A percentile compares a stretch with the other conserved stretches of the same genome.
Conservation (phyloP, 2,888 invertebrate species). For the Microctonus aethiopoides region DNA sequence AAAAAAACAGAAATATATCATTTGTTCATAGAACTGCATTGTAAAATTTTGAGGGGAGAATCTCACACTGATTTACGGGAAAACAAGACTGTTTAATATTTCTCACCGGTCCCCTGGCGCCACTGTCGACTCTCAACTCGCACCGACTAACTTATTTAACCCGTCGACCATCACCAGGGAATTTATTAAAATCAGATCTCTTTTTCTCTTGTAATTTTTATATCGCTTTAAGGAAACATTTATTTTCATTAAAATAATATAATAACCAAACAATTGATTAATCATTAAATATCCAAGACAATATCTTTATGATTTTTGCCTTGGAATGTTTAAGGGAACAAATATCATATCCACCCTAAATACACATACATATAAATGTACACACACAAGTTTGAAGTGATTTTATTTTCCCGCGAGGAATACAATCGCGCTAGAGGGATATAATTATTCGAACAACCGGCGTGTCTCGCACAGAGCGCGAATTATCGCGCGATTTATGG, state of each 20-base stretch:
- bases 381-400: slow-evolving; percentile 23
- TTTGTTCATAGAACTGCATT: too few species aligned
- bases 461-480: slow-evolving; percentile 47
- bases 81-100: slow-evolving; percentile 67
- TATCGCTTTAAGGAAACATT: too few species aligned
- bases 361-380: slow-evolving; percentile 15
- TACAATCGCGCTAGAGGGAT: slow-evolving; percentile 31
- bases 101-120: slow-evolving; percentile 59
- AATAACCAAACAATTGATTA: slow-evolving; percentile 5
- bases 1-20: background rate
- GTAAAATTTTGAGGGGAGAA: slow-evolving; percentile 44
- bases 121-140: slow-evolving; percentile 46
- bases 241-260: too few species aligned
- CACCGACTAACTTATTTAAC: slow-evolving; percentile 34
- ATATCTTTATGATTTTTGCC: background rate
- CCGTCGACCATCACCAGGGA: slow-evolving; percentile 27
- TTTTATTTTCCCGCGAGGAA: slow-evolving; percentile 37
- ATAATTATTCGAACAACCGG: slow-evolving; percentile 47
- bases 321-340: slow-evolving; percentile 26
- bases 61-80: slow-evolving; percentile 66
- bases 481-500: slow-evolving; percentile 49
- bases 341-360: too few species aligned
- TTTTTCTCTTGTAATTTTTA: background rate
- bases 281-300: background rate
- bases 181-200: slow-evolving; percentile 50